Conservation (phyloP, 2,113 vertebrate genomes). For the Castor canadensis region DNA sequence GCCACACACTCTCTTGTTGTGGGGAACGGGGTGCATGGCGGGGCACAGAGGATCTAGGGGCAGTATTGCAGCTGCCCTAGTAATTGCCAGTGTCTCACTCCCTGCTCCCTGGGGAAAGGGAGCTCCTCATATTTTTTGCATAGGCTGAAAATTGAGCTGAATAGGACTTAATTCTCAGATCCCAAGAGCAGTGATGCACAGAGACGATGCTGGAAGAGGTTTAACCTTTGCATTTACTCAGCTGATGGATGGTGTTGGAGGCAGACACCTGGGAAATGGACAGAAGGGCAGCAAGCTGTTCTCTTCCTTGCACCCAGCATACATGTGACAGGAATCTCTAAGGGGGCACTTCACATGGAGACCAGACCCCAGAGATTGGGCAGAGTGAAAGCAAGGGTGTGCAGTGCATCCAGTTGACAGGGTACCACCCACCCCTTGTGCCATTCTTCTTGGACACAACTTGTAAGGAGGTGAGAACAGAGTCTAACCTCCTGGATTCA, state of each 20-base stretch:
- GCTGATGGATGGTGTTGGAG: neutral
- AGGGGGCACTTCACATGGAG: slow-evolving; percentile 72
- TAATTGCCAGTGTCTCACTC: neutral
- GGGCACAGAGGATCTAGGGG: neutral
- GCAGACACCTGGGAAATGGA: neutral
- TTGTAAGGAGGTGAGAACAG: neutral
- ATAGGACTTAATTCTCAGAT: neutral
- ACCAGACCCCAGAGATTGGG: slow-evolving; percentile 63
- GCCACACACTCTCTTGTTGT: fast-evolving
- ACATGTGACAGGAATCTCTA: slow-evolving; percentile 80
- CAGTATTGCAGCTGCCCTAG: fast-evolving
- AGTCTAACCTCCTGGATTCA: neutral
- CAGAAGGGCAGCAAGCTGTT: neutral
- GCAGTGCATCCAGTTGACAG: slow-evolving; percentile 81
- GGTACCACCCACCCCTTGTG: fast-evolving
- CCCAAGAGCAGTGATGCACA: neutral
- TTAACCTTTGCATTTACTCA: neutral
- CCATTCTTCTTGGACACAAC: too few relatives aligned
- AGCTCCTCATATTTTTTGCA: neutral
- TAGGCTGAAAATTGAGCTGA: neutral
- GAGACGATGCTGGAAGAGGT: neutral
- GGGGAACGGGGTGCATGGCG: neutral
- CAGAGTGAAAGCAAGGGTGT: slow-evolving; percentile 60
- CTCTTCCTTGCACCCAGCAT: too few relatives aligned
- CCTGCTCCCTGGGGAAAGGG: neutral